Evolutionary conservation across 2,888 invertebrate genomes (phyloP), one percentile per base, ranked within the genome.

Genomic region (Polylopha cassiicola): DNA sequence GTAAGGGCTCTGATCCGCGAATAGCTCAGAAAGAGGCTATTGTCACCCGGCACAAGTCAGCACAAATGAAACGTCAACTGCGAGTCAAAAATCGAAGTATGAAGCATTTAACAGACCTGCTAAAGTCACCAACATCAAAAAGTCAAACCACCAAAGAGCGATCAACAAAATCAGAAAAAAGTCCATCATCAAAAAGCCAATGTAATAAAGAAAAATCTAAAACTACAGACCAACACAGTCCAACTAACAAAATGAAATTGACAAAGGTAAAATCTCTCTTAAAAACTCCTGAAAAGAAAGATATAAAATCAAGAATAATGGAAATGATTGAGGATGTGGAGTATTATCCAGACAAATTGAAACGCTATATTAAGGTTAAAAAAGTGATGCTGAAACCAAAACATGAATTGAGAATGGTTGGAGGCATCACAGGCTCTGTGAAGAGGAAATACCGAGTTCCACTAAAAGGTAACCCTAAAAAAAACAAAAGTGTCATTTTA

Each of bases 371-470:
- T 1, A 30, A 29, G 1, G 22, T 44, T 0, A 69, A 68, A 36
- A 75, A 68, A 36, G 54, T 72, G 7, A 47, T 65, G 1, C 46
- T 81, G 10, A 63, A 65, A 30, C 70, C 73, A 0, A 74, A 64
- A 26, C 57, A 62, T 38, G 51, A 64, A 13, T 54, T 72, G 18
- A 71, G 58, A 48, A 49, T 73, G 2, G 55, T 79, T 2, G 73
- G 48, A 1, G 44, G 46, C 1, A 50, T 62, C 0, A 41, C 52
- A 2, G 61, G 46, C 51, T 3, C 46, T 11, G 75, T 70, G 42
- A 81, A 74, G 39, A 62, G 81, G 29, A 82, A 82, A 39, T 30
- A 60, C 20, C 39, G 46, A 1, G 55, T 52, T 3, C 75, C 77
- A 2, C 56, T 50, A 9, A 73, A 54, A 65, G 75, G 74, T 72